Evolutionary conservation across 2,888 invertebrate species (phyloP).

Genomic region (Caenorhabditis macrosperma): DNA sequence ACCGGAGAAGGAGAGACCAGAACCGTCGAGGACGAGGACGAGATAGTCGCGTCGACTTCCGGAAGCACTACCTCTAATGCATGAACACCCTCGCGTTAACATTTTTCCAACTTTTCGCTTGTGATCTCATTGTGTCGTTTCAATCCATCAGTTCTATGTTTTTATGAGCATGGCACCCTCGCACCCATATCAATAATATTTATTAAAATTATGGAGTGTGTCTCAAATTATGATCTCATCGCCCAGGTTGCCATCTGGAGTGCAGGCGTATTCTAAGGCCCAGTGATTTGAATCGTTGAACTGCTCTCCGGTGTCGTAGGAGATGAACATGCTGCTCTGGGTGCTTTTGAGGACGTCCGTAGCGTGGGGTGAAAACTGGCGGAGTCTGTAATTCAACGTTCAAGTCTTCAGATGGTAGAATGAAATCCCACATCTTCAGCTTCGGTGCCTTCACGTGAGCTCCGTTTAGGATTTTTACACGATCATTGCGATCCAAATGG

Average conservation of each 20-base stretch:
- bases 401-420: background rate
- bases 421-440: conserved; percentile 20
- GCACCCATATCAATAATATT: conserved; percentile 17
- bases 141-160: conserved; percentile 1
- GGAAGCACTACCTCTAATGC: conserved; percentile 45
- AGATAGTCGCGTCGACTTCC: conserved; percentile 52
- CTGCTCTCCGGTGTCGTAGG: conserved; percentile 49
- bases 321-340: conserved; percentile 40
- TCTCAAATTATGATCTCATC: conserved; percentile 54
- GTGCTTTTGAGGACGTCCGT: conserved; percentile 23
- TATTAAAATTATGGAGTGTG: conserved; percentile 3
- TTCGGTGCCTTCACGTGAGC: conserved; percentile 19
- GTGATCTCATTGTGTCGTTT: conserved; percentile 38
- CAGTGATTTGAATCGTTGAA: conserved; percentile 24
- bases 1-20: conserved; percentile 24
- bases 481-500: conserved; percentile 30
- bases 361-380: conserved; percentile 23
- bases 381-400: conserved; percentile 12
- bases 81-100: background rate
- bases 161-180: background rate
- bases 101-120: conserved; percentile 5
- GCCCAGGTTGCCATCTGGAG: conserved; percentile 54
- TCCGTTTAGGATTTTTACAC: conserved; percentile 47
- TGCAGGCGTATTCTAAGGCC: conserved; percentile 44
- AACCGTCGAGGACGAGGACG: conserved; percentile 45